Conservation (phyloP, 2,797 vertebrate species). For the Betta splendens region DNA sequence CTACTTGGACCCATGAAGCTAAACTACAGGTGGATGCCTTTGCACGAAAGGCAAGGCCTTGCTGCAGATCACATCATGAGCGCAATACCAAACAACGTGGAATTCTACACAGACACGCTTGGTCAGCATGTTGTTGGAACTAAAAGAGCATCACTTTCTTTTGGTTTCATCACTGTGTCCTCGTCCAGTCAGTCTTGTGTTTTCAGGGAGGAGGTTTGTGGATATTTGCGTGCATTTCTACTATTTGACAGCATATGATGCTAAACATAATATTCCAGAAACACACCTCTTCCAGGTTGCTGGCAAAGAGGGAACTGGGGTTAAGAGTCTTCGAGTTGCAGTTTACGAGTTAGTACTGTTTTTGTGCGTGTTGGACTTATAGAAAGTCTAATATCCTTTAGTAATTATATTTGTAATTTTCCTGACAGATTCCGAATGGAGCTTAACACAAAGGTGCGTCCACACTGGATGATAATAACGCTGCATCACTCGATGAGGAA, state of each 20-base stretch:
- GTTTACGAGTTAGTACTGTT: constrained; percentile 89
- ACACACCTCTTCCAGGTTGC: constrained; percentile 84
- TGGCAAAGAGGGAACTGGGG: constrained; percentile 80
- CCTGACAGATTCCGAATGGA: constrained; percentile 91
- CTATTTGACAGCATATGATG: constrained; percentile 89
- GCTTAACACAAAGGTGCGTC: constrained; percentile 90
- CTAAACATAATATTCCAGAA: constrained; percentile 82
- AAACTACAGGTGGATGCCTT: constrained; percentile 84
- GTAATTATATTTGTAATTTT: constrained; percentile 4
- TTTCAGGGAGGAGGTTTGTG: constrained; percentile 91
- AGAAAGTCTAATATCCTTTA: no score
- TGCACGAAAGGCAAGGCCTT: constrained; percentile 85
- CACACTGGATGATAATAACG: constrained; percentile 94
- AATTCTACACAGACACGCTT: constrained; percentile 90
- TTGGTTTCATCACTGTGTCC: no score
- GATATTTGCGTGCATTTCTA: constrained; percentile 95
- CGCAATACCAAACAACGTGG: constrained; percentile 85
- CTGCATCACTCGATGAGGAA: constrained; percentile 94
- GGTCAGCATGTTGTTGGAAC: constrained; percentile 71
- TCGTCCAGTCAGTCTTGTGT: background rate
- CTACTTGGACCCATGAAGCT: constrained; percentile 87
- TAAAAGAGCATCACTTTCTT: background rate
- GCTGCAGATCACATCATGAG: constrained; percentile 89
- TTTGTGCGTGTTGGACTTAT: rapidly evolving
- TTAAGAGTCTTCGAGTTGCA: constrained; percentile 87